phyloP scores from a whole-genome alignment of 2,888 invertebrate genomes.

The Drosophila pseudotakahashii region DNA sequence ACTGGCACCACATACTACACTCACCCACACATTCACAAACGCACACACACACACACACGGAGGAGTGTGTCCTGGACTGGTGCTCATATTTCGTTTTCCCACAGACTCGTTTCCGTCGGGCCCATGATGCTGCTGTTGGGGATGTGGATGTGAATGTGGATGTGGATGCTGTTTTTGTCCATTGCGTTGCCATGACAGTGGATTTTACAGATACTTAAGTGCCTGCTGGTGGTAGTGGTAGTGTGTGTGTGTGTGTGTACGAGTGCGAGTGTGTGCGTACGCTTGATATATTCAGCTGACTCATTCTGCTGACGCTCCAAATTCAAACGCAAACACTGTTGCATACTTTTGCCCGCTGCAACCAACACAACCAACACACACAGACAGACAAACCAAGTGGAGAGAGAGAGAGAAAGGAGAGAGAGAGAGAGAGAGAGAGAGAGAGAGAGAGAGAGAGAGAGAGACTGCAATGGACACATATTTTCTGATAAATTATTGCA shows the following conservation, averaged over 20 bases:
- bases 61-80: conserved; percentile 19
- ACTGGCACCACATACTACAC: not conserved
- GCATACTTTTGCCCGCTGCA: conserved; percentile 65
- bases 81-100: conserved; percentile 77
- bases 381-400: not conserved
- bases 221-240: conserved; percentile 43
- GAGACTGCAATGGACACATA: conserved; percentile 74
- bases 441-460: conserved; percentile 10
- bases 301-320: conserved; percentile 76
- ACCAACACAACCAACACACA: conserved; percentile 9
- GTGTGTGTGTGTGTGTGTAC: conserved; percentile 11
- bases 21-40: not conserved
- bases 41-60: conserved; percentile 1
- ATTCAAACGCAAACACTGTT: conserved; percentile 79
- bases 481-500: conserved; percentile 80
- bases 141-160: conserved; percentile 40
- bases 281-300: conserved; percentile 75
- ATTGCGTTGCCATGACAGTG: conserved; percentile 71
- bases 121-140: conserved; percentile 20
- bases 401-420: conserved; percentile 7
- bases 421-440: conserved; percentile 18
- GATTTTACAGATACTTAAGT: conserved; percentile 79
- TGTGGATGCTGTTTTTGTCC: conserved; percentile 65
- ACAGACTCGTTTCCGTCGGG: conserved; percentile 44
- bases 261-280: conserved; percentile 32